Percentiles rank a stretch among this genome's conserved stretches.
phyloP scores from a whole-genome alignment of 1,140 invertebrate genomes.

The Galendromus occidentalis region DNA sequence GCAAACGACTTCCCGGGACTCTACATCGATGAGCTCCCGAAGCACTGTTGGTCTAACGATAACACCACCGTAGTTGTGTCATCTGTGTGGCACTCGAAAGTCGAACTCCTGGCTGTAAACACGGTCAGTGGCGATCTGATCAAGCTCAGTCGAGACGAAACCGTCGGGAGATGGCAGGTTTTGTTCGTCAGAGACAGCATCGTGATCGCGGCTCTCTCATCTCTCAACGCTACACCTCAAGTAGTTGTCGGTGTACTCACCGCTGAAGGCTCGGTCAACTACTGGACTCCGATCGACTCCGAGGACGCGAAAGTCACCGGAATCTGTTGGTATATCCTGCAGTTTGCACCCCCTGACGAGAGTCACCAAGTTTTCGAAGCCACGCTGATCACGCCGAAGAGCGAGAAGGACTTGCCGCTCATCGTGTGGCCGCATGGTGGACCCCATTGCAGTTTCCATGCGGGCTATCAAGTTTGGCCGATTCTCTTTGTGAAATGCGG shows the following conservation, averaged over 20 bases:
- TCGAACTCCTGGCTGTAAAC: neutral
- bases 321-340: conserved; percentile 6
- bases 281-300: conserved; percentile 1
- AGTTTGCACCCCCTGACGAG: conserved; percentile 1
- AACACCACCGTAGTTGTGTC: conserved; percentile 1
- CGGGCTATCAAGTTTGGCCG: neutral
- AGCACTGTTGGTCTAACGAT: neutral
- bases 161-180: conserved; percentile 2
- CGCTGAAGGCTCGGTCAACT: neutral
- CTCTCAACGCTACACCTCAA: neutral
- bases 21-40: neutral
- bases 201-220: neutral
- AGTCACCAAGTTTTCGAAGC: conserved; percentile 4
- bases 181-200: neutral
- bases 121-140: neutral
- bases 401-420: neutral
- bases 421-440: conserved; percentile 4
- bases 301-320: neutral
- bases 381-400: neutral
- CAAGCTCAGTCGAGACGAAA: neutral
- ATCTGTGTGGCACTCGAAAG: conserved; percentile 1
- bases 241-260: conserved; percentile 1
- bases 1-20: neutral
- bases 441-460: neutral
- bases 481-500: neutral